Evolutionary conservation across 2,888 invertebrate species (phyloP).

Genomic region (Alcis repandata): DNA sequence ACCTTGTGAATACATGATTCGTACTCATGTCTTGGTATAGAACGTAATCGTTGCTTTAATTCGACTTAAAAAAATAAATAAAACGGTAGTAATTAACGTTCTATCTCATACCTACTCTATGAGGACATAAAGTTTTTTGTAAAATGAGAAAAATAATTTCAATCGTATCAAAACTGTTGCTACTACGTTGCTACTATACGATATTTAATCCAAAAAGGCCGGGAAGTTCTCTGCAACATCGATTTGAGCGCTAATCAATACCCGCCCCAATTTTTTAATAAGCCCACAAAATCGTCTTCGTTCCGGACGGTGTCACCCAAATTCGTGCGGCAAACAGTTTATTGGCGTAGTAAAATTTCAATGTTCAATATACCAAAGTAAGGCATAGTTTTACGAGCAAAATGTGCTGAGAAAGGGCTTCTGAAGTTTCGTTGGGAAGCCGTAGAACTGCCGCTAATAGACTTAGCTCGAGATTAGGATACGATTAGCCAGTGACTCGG

Average conservation of each 20-base stretch:
- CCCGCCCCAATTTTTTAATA: slow-evolving; percentile 54
- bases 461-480: slow-evolving; percentile 84
- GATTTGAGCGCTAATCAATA: slow-evolving; percentile 47
- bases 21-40: too few relatives aligned
- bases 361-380: slow-evolving; percentile 75
- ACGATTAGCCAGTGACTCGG: slow-evolving; percentile 81
- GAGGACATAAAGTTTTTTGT: neutral
- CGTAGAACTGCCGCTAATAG: slow-evolving; percentile 85
- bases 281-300: slow-evolving; percentile 45
- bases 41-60: too few relatives aligned
- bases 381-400: slow-evolving; percentile 80
- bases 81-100: too few relatives aligned
- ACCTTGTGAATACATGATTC: neutral
- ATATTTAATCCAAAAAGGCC: too few relatives aligned
- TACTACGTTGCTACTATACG: too few relatives aligned
- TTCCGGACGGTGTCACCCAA: slow-evolving; percentile 60
- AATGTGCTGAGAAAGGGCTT: slow-evolving; percentile 83
- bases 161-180: neutral
- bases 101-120: too few relatives aligned
- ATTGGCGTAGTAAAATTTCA: slow-evolving; percentile 77
- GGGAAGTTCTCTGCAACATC: slow-evolving; percentile 37
- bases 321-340: slow-evolving; percentile 69
- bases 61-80: too few relatives aligned
- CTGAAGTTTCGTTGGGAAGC: slow-evolving; percentile 85
- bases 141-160: neutral